Conservation (phyloP, 2,113 vertebrate genomes). For the Lophura nycthemera region DNA sequence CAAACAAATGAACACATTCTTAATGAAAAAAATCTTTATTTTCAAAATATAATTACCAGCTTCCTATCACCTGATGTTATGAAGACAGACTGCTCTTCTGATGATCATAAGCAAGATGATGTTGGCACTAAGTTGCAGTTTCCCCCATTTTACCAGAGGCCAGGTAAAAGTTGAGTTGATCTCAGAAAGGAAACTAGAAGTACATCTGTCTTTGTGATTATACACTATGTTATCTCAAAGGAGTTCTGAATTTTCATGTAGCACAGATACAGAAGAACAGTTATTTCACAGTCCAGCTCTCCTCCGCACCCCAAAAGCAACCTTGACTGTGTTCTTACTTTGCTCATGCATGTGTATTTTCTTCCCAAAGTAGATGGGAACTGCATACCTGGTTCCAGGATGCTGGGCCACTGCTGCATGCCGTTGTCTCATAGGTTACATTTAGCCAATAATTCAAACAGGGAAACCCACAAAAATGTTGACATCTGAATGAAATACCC, state of each 20-base stretch:
- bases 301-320: fast-evolving
- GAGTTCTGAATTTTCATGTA: neutral
- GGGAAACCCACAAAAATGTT: neutral
- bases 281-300: neutral
- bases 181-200: neutral
- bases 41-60: neutral
- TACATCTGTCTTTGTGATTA: neutral
- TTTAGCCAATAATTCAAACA: neutral
- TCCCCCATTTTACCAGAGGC: neutral
- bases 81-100: neutral
- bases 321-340: neutral
- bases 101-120: neutral
- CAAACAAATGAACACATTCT: neutral
- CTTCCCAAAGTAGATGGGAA: neutral
- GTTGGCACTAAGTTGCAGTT: neutral
- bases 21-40: neutral
- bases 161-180: neutral
- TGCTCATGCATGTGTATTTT: neutral
- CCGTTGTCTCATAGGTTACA: neutral
- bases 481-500: neutral
- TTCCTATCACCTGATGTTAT: neutral
- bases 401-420: neutral
- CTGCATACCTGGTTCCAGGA: neutral
- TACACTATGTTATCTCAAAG: neutral
- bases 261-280: neutral